Conservation (phyloP, 2,888 invertebrate species). For the Nomada ferruginata region DNA sequence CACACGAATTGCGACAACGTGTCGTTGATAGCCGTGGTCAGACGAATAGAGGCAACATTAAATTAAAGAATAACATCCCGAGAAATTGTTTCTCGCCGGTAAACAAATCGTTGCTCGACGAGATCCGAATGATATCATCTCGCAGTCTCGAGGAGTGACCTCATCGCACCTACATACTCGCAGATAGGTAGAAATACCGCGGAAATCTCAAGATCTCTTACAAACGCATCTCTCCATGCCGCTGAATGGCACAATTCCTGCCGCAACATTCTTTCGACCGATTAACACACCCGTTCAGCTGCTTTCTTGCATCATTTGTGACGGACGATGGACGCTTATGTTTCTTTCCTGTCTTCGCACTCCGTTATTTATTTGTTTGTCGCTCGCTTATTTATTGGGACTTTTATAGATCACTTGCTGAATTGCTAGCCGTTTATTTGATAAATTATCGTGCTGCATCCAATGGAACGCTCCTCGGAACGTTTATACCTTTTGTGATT, state of each 20-base stretch:
- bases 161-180: conserved; percentile 64
- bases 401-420: not conserved
- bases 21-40: not conserved
- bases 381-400: not conserved
- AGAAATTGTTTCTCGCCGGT: conserved; percentile 28
- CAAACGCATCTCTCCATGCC: conserved; percentile 30
- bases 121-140: conserved; percentile 67
- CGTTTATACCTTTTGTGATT: too few species aligned
- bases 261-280: conserved; percentile 17
- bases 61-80: conserved; percentile 21
- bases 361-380: not conserved
- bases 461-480: too few species aligned
- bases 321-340: not conserved
- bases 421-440: not conserved
- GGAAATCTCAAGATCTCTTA: conserved; percentile 43
- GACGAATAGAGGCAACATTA: not conserved
- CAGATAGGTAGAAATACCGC: conserved; percentile 54
- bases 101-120: conserved; percentile 58
- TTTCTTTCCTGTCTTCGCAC: too few species aligned
- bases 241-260: conserved; percentile 9
- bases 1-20: not conserved
- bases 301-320: conserved; percentile 15
- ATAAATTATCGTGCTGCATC: too few species aligned
- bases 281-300: conserved; percentile 20
- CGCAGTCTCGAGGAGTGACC: conserved; percentile 61